Evolutionary conservation across 1,140 invertebrate genomes (phyloP).

Genomic region (Homalodisca vitripennis): DNA sequence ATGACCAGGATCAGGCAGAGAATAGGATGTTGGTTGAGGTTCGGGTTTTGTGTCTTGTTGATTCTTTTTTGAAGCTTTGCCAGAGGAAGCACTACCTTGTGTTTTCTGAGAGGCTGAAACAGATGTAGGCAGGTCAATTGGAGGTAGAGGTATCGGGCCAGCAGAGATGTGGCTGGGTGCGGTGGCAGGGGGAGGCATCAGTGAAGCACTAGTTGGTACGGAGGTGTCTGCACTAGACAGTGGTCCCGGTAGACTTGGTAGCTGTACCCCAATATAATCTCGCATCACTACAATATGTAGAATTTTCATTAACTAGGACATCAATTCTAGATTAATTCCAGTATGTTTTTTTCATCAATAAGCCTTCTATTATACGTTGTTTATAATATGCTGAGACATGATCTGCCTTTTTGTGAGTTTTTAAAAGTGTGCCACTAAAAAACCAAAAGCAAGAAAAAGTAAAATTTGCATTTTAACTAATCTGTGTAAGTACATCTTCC

Average conservation of each 20-base stretch:
- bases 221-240: slow-evolving; percentile 1
- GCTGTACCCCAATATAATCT: slow-evolving; percentile 35
- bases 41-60: neutral
- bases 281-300: slow-evolving; percentile 27
- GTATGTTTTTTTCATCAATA: too few relatives aligned
- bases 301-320: neutral
- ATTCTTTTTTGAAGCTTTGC: neutral
- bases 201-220: neutral
- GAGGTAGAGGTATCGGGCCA: slow-evolving; percentile 12
- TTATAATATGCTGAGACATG: neutral
- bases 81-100: neutral
- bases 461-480: too few relatives aligned
- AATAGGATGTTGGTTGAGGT: neutral
- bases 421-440: too few relatives aligned
- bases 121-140: neutral
- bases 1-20: neutral
- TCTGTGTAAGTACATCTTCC: too few relatives aligned
- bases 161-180: slow-evolving; percentile 15
- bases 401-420: neutral
- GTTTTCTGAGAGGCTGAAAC: neutral
- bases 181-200: slow-evolving; percentile 4
- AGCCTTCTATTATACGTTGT: neutral
- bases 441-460: too few relatives aligned
- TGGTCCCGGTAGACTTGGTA: slow-evolving; percentile 29
- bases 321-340: too few relatives aligned